A percentile compares a stretch with the other conserved stretches of the same genome.
Evolutionary conservation across 1,140 invertebrate genomes (phyloP).

Genomic region (Drosophila serrata): DNA sequence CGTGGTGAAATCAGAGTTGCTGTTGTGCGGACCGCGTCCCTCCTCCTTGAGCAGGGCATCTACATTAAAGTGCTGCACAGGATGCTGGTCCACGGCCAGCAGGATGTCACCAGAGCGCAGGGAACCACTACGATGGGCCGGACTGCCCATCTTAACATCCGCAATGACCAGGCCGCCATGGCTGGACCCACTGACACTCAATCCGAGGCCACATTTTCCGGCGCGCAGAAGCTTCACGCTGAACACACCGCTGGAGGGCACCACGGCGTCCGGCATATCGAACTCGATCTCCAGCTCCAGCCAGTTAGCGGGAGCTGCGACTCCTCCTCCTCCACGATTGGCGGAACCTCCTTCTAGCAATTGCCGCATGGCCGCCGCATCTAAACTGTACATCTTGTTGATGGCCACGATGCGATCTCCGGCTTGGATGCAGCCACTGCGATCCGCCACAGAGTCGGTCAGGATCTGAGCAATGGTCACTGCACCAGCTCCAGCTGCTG

Average conservation of each 20-base stretch:
- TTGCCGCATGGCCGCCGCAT: constrained; percentile 86
- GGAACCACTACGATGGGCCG: constrained; percentile 95
- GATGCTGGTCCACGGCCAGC: constrained; percentile 94
- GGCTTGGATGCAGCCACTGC: constrained; percentile 92
- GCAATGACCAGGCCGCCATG: constrained; percentile 90
- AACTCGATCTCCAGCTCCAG: constrained; percentile 93
- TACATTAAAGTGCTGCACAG: constrained; percentile 89
- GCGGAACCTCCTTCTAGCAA: constrained; percentile 68
- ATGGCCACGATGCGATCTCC: constrained; percentile 94
- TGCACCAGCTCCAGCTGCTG: constrained; percentile 23
- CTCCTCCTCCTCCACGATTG: not conserved
- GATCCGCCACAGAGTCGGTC: constrained; percentile 83
- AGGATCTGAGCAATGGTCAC: constrained; percentile 76
- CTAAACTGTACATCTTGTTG: constrained; percentile 90
- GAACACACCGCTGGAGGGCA: constrained; percentile 95
- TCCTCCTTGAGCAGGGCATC: constrained; percentile 80
- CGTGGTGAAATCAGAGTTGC: constrained; percentile 71
- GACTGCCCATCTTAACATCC: constrained; percentile 94
- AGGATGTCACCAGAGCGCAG: constrained; percentile 94
- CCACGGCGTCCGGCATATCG: constrained; percentile 96
- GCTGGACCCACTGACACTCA: constrained; percentile 91
- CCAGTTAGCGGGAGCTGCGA: constrained; percentile 74
- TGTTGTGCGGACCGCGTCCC: not conserved
- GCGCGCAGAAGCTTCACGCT: constrained; percentile 94
- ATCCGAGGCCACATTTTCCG: constrained; percentile 90